Base-by-base conservation (phyloP, 1,140 invertebrate genomes). In the Gonatopus flavifemur region DNA sequence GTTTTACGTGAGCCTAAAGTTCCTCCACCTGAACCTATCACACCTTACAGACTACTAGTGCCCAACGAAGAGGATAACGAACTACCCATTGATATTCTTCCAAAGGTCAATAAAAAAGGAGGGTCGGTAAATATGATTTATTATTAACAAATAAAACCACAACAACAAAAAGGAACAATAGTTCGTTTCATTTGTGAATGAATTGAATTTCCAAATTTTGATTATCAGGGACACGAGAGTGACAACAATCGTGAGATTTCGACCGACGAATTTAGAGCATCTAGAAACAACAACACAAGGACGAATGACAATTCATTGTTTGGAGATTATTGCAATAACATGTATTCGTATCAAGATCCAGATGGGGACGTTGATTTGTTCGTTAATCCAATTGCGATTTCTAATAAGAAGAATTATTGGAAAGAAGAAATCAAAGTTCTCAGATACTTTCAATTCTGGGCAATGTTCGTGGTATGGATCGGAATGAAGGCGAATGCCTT, bases 31-130 rank as follows among this genome's bases (percentile, higher is more conserved):
- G n/a, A 53, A 3, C 38, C 36, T 25, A 44, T 48, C 6, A 57
- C 52, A 1, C 59, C 53, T 39, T 62, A 62, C 33, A 54, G 55
- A 13, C 46, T 48, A 4, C 59, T 67, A 1, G 40, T 74, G 8
- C 30, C 62, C 1, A 55, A 36, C 16, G 66, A 74, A 19, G 66
- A 74, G 15, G 64, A 72, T 20, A 66, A 60, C 15, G 72, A 69
- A 54, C 44, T 66, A 20, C 52, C 54, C 3, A 37, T 52, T 18
- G 50, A 39, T 19, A 36, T 49, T 1, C 36, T 49, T 2, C 10
- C 48, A 10, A 31, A 57, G 4, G 9, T 46, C 24, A 32, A 24
- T 15, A 13, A 18, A 22, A 3, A 57, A 20, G 12, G 39, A 40
- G 22, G 21, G 46, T 13, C 52, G 41, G 38, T 39, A 37, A 8